Evolutionary conservation across 2,888 invertebrate species (phyloP).

Genomic region (Amiota communis): DNA sequence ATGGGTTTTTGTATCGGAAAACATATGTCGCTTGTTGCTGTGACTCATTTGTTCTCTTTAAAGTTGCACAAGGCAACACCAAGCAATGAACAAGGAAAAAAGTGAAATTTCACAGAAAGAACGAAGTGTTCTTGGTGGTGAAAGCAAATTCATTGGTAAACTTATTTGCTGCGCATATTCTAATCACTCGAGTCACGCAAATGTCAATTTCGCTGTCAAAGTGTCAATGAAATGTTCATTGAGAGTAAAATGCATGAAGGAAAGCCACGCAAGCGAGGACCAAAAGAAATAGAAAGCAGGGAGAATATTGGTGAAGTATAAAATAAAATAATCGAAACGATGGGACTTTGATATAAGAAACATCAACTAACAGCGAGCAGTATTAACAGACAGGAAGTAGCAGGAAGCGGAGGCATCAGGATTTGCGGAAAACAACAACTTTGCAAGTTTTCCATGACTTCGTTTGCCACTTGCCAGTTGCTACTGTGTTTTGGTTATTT

Average conservation of each 20-base stretch:
- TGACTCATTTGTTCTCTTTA: constrained; percentile 1
- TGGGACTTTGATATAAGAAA: no score
- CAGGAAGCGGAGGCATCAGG: constrained; percentile 4
- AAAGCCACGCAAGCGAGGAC: constrained; percentile 40
- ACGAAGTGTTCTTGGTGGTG: background rate
- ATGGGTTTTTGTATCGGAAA: no score
- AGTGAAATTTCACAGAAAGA: background rate
- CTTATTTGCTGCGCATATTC: constrained; percentile 57
- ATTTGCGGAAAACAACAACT: constrained; percentile 61
- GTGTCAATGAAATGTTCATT: constrained; percentile 67
- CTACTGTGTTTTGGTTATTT: constrained; percentile 19
- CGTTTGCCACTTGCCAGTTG: constrained; percentile 32
- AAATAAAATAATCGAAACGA: constrained; percentile 26
- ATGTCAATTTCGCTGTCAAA: constrained; percentile 66
- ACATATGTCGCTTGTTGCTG: background rate
- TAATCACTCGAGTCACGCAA: constrained; percentile 65
- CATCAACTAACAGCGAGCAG: background rate
- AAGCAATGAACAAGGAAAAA: background rate
- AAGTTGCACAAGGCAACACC: background rate
- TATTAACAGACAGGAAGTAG: background rate
- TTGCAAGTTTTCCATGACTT: constrained; percentile 47
- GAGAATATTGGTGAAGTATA: constrained; percentile 33
- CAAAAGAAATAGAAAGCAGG: background rate
- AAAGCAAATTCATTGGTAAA: constrained; percentile 1
- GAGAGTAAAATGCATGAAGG: constrained; percentile 62